These are phyloP conservation scores for Arothron firmamentum DNA, from an alignment of 2,113 vertebrate species.

Conservation along the genomic window DNA sequence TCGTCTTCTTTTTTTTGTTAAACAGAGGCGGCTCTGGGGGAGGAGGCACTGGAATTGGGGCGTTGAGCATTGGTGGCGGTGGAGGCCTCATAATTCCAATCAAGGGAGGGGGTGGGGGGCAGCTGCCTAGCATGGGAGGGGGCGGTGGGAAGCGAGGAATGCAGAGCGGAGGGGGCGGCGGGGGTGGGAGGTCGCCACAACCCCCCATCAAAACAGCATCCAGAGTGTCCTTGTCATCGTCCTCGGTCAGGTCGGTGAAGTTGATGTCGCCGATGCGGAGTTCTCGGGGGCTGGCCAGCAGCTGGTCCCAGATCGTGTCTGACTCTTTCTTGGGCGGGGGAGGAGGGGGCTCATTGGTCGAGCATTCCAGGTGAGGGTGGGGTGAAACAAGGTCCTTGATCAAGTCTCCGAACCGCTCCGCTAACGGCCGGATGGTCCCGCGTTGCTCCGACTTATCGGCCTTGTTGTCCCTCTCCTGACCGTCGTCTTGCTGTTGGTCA, in stretches of 20 bases:
- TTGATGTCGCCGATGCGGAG: constrained; percentile 95
- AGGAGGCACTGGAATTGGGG: constrained; percentile 58
- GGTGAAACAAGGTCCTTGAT: constrained; percentile 72
- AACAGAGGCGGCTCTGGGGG: constrained; percentile 82
- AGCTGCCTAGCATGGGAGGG: constrained; percentile 71
- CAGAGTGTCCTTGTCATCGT: constrained; percentile 88
- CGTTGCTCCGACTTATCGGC: constrained; percentile 75
- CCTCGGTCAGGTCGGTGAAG: constrained; percentile 93
- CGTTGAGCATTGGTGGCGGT: constrained; percentile 62
- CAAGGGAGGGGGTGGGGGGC: constrained; percentile 76
- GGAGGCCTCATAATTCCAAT: constrained; percentile 80
- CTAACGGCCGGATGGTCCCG: constrained; percentile 82
- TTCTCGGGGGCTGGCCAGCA: constrained; percentile 90
- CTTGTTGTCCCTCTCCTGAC: constrained; percentile 12
- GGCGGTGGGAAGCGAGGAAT: constrained; percentile 71
- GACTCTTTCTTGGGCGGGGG: constrained; percentile 81
- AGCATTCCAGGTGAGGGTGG: constrained; percentile 26
- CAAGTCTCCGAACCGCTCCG: constrained; percentile 87
- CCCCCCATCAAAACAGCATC: constrained; percentile 77
- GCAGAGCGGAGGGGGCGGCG: constrained; percentile 80
- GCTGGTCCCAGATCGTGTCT: constrained; percentile 97
- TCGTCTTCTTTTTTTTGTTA: constrained; percentile 97
- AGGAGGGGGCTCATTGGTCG: constrained; percentile 61
- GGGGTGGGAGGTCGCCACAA: constrained; percentile 80
- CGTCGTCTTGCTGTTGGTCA: constrained; percentile 63